Evolutionary conservation across 2,888 invertebrate genomes (phyloP), one percentile per base, ranked within the genome.

Genomic region (Taenaris catops): DNA sequence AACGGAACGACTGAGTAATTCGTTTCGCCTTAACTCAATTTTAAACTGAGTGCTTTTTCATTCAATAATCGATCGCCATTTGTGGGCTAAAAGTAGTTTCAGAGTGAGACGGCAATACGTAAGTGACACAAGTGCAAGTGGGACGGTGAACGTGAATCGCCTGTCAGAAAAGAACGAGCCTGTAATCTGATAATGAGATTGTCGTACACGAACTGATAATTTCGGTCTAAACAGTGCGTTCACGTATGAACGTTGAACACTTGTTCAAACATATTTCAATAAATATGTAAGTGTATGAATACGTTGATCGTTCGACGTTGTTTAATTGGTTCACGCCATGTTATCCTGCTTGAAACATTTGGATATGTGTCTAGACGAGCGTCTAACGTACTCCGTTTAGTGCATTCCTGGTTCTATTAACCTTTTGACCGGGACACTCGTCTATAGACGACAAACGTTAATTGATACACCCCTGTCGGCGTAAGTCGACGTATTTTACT

Each of bases 261-360:
- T 25, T 25, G 25, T 25, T 1, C 14, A 25, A 25, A 25, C 14
- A 14, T 12, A 7, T 25, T 25, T 7, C 8, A 25, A 1, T 12
- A 12, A n/a, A n/a, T n/a, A n/a, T n/a, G n/a, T n/a, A n/a, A n/a
- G n/a, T n/a, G n/a, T n/a, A n/a, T n/a, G n/a, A n/a, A n/a, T n/a
- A n/a, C n/a, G n/a, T n/a, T n/a, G n/a, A n/a, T n/a, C n/a, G n/a
- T n/a, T n/a, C n/a, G n/a, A n/a, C n/a, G n/a, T n/a, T n/a, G n/a
- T n/a, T n/a, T n/a, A n/a, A n/a, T n/a, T n/a, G n/a, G n/a, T n/a
- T n/a, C n/a, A n/a, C n/a, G n/a, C n/a, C n/a, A n/a, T n/a, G n/a
- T n/a, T n/a, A n/a, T n/a, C n/a, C n/a, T n/a, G n/a, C n/a, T n/a
- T n/a, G n/a, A n/a, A n/a, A n/a, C n/a, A n/a, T n/a, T n/a, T n/a